A percentile compares a stretch with the other conserved stretches of the same genome.
Evolutionary conservation across 1,140 invertebrate species (phyloP).

Genomic region (Hesperophylax magnus): DNA sequence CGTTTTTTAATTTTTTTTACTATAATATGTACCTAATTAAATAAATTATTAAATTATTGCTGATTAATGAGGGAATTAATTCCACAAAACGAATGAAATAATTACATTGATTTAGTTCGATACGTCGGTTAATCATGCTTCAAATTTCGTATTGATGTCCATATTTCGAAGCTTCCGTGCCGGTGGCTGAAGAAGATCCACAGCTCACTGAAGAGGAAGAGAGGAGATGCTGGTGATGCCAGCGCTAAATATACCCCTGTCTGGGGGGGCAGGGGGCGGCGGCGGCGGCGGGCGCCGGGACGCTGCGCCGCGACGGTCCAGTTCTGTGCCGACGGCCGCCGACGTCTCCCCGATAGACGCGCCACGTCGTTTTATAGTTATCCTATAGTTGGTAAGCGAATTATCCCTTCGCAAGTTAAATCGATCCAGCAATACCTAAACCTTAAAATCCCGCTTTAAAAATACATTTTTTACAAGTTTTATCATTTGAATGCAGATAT

Average conservation of each 20-base stretch:
- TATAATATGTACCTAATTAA: too few relatives aligned
- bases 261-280: neutral
- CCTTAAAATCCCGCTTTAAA: conserved; percentile 8
- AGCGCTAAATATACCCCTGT: conserved; percentile 29
- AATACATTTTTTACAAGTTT: neutral
- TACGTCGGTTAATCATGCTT: too few relatives aligned
- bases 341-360: conserved; percentile 41
- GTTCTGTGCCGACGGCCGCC: conserved; percentile 46
- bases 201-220: neutral
- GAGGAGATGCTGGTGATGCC: conserved; percentile 13
- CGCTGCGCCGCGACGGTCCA: conserved; percentile 47
- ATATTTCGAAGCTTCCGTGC: conserved; percentile 28
- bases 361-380: conserved; percentile 31
- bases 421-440: neutral
- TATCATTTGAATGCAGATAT: neutral
- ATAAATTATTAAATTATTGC: too few relatives aligned
- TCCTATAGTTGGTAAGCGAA: conserved; percentile 50
- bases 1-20: too few relatives aligned
- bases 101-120: too few relatives aligned
- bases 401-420: conserved; percentile 39
- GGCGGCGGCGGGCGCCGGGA: conserved; percentile 36
- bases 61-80: too few relatives aligned
- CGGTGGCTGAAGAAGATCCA: neutral
- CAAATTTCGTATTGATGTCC: too few relatives aligned
- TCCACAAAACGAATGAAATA: too few relatives aligned